These are phyloP conservation scores for Gandaritis pyraliata DNA, from an alignment of 2,888 invertebrate species.

Conservation along the genomic window DNA sequence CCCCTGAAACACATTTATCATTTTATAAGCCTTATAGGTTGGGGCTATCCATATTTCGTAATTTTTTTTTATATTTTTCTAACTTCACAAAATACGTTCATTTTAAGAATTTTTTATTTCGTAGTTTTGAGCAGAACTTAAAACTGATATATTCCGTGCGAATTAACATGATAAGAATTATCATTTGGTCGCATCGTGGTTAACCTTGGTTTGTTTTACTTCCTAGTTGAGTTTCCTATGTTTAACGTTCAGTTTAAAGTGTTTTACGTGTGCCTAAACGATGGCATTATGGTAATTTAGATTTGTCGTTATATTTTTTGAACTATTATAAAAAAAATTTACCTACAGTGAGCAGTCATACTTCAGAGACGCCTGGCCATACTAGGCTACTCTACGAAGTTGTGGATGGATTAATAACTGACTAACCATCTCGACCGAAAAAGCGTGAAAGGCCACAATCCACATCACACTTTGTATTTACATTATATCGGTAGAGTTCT, in stretches of 20 bases:
- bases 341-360: too few relatives aligned
- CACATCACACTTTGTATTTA: too few relatives aligned
- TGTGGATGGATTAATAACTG: too few relatives aligned
- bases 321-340: too few relatives aligned
- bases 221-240: constrained; percentile 53
- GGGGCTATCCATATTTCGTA: background rate
- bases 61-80: background rate
- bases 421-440: too few relatives aligned
- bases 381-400: too few relatives aligned
- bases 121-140: background rate
- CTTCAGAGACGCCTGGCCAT: too few relatives aligned
- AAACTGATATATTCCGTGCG: constrained; percentile 30
- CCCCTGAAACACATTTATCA: background rate
- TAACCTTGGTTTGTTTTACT: constrained; percentile 59
- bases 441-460: too few relatives aligned
- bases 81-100: background rate
- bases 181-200: constrained; percentile 54
- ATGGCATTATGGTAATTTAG: constrained; percentile 8
- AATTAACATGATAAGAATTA: constrained; percentile 61
- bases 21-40: background rate
- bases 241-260: constrained; percentile 28
- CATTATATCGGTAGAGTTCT: background rate
- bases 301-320: background rate
- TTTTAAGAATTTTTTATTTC: constrained; percentile 1
- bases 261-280: constrained; percentile 20